A percentile compares a stretch with the other conserved stretches of the same genome.
Evolutionary conservation across 2,888 invertebrate species (phyloP).

Genomic region (Leptogaster cylindrica): DNA sequence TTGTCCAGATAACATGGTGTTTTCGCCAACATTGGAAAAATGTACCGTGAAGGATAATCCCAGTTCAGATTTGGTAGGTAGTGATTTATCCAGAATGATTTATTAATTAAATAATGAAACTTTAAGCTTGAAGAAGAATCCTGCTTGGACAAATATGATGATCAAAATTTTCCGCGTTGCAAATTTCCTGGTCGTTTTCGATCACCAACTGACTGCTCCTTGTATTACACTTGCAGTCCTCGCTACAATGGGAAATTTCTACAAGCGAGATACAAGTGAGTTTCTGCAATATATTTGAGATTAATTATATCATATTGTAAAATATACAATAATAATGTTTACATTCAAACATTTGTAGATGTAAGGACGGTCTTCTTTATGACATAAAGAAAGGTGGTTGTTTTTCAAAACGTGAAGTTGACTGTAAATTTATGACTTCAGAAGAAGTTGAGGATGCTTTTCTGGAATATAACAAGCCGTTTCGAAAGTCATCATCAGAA

Average conservation of each 20-base stretch:
- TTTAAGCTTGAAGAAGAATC: no score
- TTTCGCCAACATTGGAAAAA: no score
- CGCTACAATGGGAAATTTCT: slow-evolving; percentile 56
- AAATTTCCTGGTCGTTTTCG: slow-evolving; percentile 56
- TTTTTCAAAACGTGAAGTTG: slow-evolving; percentile 44
- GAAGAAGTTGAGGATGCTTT: slow-evolving; percentile 36
- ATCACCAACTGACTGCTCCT: slow-evolving; percentile 58
- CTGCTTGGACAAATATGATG: slow-evolving; percentile 54
- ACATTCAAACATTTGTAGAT: no score
- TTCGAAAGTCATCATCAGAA: neutral
- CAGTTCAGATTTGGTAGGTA: no score
- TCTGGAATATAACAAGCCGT: slow-evolving; percentile 7
- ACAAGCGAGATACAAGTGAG: slow-evolving; percentile 58
- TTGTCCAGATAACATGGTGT: slow-evolving; percentile 56
- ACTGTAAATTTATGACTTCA: slow-evolving; percentile 44
- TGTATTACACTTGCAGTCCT: slow-evolving; percentile 61
- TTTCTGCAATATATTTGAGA: slow-evolving; percentile 3
- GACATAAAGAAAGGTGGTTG: slow-evolving; percentile 50
- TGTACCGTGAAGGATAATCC: slow-evolving; percentile 55
- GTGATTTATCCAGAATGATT: no score
- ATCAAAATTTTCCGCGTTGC: slow-evolving; percentile 58
- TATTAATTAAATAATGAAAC: no score
- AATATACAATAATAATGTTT: no score
- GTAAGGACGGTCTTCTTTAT: slow-evolving; percentile 52
- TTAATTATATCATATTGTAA: no score